Evolutionary conservation across 1,140 invertebrate species (phyloP).

Genomic region (Periplaneta americana): DNA sequence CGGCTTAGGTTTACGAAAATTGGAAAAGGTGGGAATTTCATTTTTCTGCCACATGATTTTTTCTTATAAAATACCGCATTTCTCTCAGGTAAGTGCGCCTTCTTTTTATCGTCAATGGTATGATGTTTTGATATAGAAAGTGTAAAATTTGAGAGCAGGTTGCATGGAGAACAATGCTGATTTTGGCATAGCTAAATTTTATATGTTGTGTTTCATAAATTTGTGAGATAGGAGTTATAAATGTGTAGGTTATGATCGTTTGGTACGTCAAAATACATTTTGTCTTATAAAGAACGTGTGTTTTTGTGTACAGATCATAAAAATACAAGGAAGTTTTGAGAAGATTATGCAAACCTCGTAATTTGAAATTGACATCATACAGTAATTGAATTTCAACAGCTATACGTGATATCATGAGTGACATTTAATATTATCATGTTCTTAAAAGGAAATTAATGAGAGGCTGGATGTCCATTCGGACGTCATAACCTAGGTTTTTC

Average conservation of each 20-base stretch:
- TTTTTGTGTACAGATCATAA: not conserved
- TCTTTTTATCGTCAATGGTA: not conserved
- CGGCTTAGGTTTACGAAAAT: not conserved
- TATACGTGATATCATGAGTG: too few relatives aligned
- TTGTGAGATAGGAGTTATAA: not conserved
- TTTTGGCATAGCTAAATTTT: not conserved
- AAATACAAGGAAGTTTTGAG: not conserved
- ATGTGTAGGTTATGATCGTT: not conserved
- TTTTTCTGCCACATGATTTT: not conserved
- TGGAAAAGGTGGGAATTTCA: not conserved
- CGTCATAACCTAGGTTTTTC: too few relatives aligned
- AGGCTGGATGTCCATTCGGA: too few relatives aligned
- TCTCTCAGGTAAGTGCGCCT: not conserved
- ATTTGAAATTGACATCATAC: not conserved
- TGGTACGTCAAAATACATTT: not conserved
- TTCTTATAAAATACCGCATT: not conserved
- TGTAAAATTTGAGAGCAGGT: not conserved
- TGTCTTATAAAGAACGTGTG: not conserved
- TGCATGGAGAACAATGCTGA: not conserved
- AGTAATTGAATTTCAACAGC: not conserved
- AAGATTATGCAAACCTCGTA: not conserved
- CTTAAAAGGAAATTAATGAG: too few relatives aligned
- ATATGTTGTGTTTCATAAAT: not conserved
- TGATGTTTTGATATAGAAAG: not conserved
- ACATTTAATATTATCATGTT: too few relatives aligned